Evolutionary conservation across 2,113 vertebrate genomes (phyloP), one percentile per base, ranked within the genome.

Genomic region (Colius striatus): DNA sequence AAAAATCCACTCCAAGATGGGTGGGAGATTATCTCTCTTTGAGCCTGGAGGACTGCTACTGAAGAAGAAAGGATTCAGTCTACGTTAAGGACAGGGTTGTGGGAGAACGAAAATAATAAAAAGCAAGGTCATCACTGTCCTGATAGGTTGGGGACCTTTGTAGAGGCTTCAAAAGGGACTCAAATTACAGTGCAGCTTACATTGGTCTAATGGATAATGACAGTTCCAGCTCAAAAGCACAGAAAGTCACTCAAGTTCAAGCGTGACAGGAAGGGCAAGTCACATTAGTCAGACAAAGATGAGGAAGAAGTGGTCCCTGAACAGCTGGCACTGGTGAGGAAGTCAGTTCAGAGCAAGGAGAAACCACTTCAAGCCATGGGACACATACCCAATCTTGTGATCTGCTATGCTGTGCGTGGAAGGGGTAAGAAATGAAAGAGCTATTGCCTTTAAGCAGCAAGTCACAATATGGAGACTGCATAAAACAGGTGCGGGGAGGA

Each of bases 261-360:
- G 65, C 7, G 3, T 74, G 76, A 94, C 72, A 84, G 80, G 84
- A 95, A 97, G 76, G 34, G 18, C 65, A 95, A 95, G 94, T 85
- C 47, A 75, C 77, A 79, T 84, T 79, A 91, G 82, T 82, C 85
- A 95, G 58, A 81, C 86, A 82, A 95, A 92, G 45, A 90, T 63
- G 73, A 95, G 70, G 45, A 22, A 87, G 95, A 97, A 94, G 96
- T 95, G 71, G 89, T 92, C 53, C 62, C 70, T 41, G 36, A 79
- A 84, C 96, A 96, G 91, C 95, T 96, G 96, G 19, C 77, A 84
- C 84, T 81, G 65, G 34, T 94, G 92, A 89, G 95, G 94, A 95
- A 96, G 89, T 96, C 74, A 68, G 77, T 48, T 55, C 9, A 16
- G 25, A 27, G 73, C 57, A 90, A 32, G 68, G 41, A 94, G 87